These are phyloP conservation scores for Tenthredo mesomela DNA, from an alignment of 2,888 invertebrate genomes.

Conservation along the genomic window DNA sequence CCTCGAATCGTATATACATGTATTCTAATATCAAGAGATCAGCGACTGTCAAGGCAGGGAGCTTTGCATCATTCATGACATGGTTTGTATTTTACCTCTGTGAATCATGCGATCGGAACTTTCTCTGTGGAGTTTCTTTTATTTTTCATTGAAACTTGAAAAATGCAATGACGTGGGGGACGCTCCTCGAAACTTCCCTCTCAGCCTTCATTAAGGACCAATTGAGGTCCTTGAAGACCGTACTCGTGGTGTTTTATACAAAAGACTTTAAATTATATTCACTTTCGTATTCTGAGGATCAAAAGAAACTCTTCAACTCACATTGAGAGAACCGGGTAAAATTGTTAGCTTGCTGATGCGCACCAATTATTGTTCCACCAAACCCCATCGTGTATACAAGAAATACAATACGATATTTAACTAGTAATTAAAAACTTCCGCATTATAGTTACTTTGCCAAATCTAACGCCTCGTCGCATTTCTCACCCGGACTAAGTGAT, in stretches of 20 bases:
- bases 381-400: neutral
- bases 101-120: constrained; percentile 3
- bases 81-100: constrained; percentile 10
- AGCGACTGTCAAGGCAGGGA: constrained; percentile 17
- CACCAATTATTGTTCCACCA: neutral
- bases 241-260: neutral
- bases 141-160: constrained; percentile 19
- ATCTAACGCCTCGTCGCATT: neutral
- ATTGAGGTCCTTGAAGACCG: neutral
- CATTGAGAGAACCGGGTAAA: neutral
- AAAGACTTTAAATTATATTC: constrained; percentile 4
- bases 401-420: neutral
- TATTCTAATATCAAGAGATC: constrained; percentile 4
- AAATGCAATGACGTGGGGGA: constrained; percentile 17
- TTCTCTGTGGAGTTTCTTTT: neutral
- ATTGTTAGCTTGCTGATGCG: neutral
- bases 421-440: neutral
- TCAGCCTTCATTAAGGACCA: constrained; percentile 36
- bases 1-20: neutral
- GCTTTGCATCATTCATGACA: constrained; percentile 15
- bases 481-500: neutral
- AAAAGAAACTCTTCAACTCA: neutral
- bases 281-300: neutral
- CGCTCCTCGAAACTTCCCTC: neutral
- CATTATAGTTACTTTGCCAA: neutral